Percentiles rank a stretch among this genome's conserved stretches.
Conservation (phyloP, 2,113 vertebrate species). For the Trematocara marginatum region DNA sequence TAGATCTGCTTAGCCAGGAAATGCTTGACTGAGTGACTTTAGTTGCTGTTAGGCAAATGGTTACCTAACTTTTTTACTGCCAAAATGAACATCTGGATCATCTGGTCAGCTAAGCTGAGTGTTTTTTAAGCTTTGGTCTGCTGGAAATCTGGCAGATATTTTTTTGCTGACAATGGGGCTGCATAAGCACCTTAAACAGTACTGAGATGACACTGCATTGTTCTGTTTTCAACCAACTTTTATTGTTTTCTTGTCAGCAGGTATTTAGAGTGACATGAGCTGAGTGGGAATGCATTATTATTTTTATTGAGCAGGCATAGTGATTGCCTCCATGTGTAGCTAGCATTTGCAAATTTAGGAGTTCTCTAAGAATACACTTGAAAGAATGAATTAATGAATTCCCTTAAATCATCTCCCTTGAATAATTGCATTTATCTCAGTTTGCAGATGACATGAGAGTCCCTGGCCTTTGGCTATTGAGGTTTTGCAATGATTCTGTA, state of each 20-base stretch:
- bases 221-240: not conserved
- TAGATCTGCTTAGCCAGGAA: not conserved
- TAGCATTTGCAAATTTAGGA: not conserved
- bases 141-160: not conserved
- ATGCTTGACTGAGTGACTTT: not conserved
- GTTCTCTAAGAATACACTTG: not conserved
- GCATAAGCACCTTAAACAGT: not conserved
- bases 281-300: not conserved
- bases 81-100: not conserved
- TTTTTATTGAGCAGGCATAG: not conserved
- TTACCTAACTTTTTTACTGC: not conserved
- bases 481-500: not conserved
- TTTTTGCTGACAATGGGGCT: not conserved
- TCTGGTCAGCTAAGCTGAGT: not conserved
- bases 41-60: not conserved
- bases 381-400: not conserved
- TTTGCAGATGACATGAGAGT: not conserved
- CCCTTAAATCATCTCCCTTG: not conserved
- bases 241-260: not conserved
- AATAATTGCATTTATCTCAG: not conserved
- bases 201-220: not conserved
- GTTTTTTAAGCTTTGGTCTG: not conserved
- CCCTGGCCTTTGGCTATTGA: accelerated
- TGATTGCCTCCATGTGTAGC: not conserved
- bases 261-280: not conserved